phyloP scores from a whole-genome alignment of 2,797 vertebrate genomes.

The Malacoctenus gilli region DNA sequence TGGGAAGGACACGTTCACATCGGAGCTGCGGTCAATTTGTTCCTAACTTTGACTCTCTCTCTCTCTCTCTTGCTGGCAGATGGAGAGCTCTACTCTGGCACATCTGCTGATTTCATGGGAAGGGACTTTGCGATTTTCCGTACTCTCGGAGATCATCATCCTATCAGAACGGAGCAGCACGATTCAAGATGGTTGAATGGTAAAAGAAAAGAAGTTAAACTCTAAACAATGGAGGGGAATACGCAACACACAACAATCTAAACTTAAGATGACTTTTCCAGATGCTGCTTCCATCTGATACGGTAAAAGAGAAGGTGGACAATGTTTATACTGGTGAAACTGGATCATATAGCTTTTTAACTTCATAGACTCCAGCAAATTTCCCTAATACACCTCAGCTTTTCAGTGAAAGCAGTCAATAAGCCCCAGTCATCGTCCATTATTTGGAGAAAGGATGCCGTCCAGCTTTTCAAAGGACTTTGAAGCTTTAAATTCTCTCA shows the following conservation, averaged over 20 bases:
- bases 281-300: too few relatives aligned
- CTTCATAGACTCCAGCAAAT: slow-evolving; percentile 13
- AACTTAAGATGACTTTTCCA: too few relatives aligned
- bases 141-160: slow-evolving; percentile 93
- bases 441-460: slow-evolving; percentile 25
- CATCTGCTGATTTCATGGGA: slow-evolving; percentile 97
- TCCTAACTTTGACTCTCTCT: slow-evolving; percentile 42
- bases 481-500: slow-evolving; percentile 46
- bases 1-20: slow-evolving; percentile 35
- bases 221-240: too few relatives aligned
- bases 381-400: slow-evolving; percentile 7
- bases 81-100: slow-evolving; percentile 94
- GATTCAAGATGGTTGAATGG: slow-evolving; percentile 97
- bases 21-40: slow-evolving; percentile 35
- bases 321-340: slow-evolving; percentile 8
- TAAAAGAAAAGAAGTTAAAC: slow-evolving; percentile 76
- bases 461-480: slow-evolving; percentile 36
- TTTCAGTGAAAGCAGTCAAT: slow-evolving; percentile 4
- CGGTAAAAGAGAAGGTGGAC: slow-evolving; percentile 75
- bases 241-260: too few relatives aligned
- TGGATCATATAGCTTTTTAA: too few relatives aligned
- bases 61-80: slow-evolving; percentile 77
- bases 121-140: slow-evolving; percentile 96
- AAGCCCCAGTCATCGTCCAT: slow-evolving; percentile 14
- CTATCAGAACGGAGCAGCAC: slow-evolving; percentile 95